A percentile compares a stretch with the other conserved stretches of the same genome.
Conservation (phyloP, 1,140 invertebrate species). For the Hycleus phaleratus region DNA sequence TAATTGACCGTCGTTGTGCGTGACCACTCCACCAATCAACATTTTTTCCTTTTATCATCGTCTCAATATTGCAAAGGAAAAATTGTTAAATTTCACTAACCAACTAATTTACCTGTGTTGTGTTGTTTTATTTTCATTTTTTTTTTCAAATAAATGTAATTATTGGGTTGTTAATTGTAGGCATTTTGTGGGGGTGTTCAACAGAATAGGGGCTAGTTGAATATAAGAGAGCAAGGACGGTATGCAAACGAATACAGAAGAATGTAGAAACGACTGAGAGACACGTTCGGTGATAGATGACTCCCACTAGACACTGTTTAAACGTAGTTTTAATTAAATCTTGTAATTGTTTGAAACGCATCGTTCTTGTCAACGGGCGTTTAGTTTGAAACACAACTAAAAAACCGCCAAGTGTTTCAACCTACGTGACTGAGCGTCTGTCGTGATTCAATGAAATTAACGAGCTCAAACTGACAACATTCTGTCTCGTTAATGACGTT, state of each 20-base stretch:
- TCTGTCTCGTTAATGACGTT: slow-evolving; percentile 3
- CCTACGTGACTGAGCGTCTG: slow-evolving; percentile 29
- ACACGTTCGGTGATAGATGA: slow-evolving; percentile 41
- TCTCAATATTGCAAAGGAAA: too few relatives aligned
- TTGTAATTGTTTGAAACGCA: slow-evolving; percentile 40
- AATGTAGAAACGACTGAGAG: slow-evolving; percentile 31
- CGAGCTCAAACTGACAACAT: slow-evolving; percentile 18
- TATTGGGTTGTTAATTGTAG: not conserved
- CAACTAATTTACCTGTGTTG: too few relatives aligned
- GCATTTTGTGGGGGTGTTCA: slow-evolving; percentile 6
- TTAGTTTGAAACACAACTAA: slow-evolving; percentile 27
- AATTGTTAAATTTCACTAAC: too few relatives aligned
- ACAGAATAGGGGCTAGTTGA: slow-evolving; percentile 11
- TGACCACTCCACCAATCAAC: too few relatives aligned
- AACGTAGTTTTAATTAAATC: slow-evolving; percentile 43
- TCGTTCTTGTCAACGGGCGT: slow-evolving; percentile 25
- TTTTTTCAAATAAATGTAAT: not conserved
- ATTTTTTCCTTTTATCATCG: too few relatives aligned
- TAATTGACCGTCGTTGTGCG: too few relatives aligned
- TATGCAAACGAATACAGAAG: slow-evolving; percentile 35
- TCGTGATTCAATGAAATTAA: slow-evolving; percentile 31
- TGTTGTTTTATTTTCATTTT: too few relatives aligned
- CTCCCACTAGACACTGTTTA: slow-evolving; percentile 36
- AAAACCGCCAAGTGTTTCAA: slow-evolving; percentile 29
- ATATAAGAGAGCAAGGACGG: slow-evolving; percentile 14